These are phyloP conservation scores for Drosophila eugracilis DNA, from an alignment of 1,140 invertebrate genomes.

Conservation along the genomic window DNA sequence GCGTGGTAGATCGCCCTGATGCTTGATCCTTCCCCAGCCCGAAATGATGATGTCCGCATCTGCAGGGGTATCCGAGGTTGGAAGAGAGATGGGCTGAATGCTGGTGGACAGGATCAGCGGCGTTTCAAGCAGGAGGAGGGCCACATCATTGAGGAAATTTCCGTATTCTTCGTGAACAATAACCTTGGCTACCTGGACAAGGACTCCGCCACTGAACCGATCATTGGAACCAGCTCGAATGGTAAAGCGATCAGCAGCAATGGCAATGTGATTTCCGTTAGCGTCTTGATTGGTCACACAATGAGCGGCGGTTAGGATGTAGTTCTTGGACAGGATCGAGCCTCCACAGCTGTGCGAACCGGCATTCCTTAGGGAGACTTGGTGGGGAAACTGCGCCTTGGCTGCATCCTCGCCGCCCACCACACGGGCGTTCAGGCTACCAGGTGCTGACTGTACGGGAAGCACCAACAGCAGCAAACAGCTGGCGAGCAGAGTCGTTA, in stretches of 20 bases:
- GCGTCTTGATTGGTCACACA: constrained; percentile 73
- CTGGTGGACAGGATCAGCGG: constrained; percentile 70
- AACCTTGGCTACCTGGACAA: constrained; percentile 45
- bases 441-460: constrained; percentile 41
- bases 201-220: constrained; percentile 57
- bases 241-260: constrained; percentile 17
- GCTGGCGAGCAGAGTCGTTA: not conserved
- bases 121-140: constrained; percentile 83
- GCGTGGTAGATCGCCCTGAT: constrained; percentile 59
- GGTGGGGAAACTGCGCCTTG: constrained; percentile 85
- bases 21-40: constrained; percentile 85
- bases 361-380: constrained; percentile 84
- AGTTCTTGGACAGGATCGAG: constrained; percentile 86
- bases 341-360: constrained; percentile 86
- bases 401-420: constrained; percentile 85
- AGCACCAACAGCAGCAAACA: constrained; percentile 5
- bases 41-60: constrained; percentile 73
- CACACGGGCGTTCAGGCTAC: constrained; percentile 64
- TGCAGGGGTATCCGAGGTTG: constrained; percentile 60
- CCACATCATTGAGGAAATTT: constrained; percentile 85
- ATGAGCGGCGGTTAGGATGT: constrained; percentile 87
- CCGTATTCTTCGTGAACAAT: constrained; percentile 83
- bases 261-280: not conserved
- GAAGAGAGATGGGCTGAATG: constrained; percentile 77
- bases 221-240: constrained; percentile 62